Base-by-base conservation (phyloP, 2,797 vertebrate genomes). In the Crenichthys baileyi region DNA sequence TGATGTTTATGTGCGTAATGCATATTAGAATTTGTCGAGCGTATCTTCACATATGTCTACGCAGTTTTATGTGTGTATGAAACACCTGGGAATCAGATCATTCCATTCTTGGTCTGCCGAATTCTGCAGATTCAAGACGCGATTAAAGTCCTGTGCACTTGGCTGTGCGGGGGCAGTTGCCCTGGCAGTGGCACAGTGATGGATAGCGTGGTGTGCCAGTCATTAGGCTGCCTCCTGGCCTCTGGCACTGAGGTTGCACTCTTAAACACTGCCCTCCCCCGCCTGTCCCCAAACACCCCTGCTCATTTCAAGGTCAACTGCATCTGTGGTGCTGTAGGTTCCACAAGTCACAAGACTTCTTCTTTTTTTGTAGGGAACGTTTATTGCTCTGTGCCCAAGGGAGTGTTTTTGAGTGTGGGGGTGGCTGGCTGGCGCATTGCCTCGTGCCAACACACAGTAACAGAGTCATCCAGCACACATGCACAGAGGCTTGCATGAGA, bases 271-370 rank as follows among this genome's bases (percentile, higher is more conserved):
- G 90, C 94, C 92, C 91, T 92, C 90, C 91, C 84, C 86, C 51
- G 39, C 86, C 84, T 87, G 92, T 94, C 93, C 94, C 95, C 92
- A 89, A 95, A 95, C 94, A 86, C 91, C 81, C 72, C 90, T 89
- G 93, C 93, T 95, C 92, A 95, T 95, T 96, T 95, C 95, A 96
- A 96, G 95, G 95, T 95, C 95, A 96, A 92, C 93, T 94, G 93
- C 92, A 90, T 95, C 93, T 80, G 87, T 87, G 92, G 90, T 87
- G 91, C 90, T 87, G 79, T 44, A 84, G 88, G 93, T 92, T 94
- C 90, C 91, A 90, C 74, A 15, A 93, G 93, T 89, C 91, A 88
- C 82, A 86, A 89, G 89, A 90, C 89, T 89, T 90, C 87, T 91
- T 88, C 76, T 77, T 90, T 93, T 93, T 77, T 93, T 92, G 91